Percentiles rank a stretch among this genome's conserved stretches.
phyloP scores from a whole-genome alignment of 30 jellyfish, hydroid and myxozoan genomes.

The Catostylus mosaicus region DNA sequence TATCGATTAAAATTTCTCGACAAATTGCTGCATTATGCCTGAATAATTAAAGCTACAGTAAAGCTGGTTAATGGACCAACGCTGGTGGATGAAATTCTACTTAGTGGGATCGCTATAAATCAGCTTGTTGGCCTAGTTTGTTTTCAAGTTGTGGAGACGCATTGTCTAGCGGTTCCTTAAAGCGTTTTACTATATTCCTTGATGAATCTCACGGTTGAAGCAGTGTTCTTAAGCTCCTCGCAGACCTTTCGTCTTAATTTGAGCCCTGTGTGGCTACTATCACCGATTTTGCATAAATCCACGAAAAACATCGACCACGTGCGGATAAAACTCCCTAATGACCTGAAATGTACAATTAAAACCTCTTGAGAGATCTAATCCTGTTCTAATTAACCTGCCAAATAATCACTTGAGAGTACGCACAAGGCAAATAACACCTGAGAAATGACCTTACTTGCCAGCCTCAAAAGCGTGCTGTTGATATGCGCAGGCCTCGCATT shows the following conservation, averaged over 20 bases:
- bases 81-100: not conserved
- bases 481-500: not conserved
- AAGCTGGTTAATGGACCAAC: slow-evolving; percentile 5
- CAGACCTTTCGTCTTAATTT: not conserved
- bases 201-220: slow-evolving; percentile 1
- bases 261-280: not conserved
- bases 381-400: not conserved
- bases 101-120: not conserved
- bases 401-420: not conserved
- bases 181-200: not conserved
- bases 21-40: slow-evolving; percentile 10
- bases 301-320: not conserved
- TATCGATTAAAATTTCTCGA: not conserved
- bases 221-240: not conserved
- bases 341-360: not conserved
- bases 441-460: no score
- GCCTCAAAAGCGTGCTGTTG: not conserved
- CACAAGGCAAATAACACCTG: not conserved
- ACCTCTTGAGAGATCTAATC: not conserved
- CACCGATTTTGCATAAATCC: not conserved
- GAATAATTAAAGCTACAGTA: slow-evolving; percentile 1
- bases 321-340: slow-evolving; percentile 1
- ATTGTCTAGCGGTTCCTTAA: not conserved
- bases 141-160: slow-evolving; percentile 11
- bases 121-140: slow-evolving; percentile 2